Evolutionary conservation across 2,797 vertebrate genomes (phyloP), one percentile per base, ranked within the genome.

Genomic region (Lophius americanus): DNA sequence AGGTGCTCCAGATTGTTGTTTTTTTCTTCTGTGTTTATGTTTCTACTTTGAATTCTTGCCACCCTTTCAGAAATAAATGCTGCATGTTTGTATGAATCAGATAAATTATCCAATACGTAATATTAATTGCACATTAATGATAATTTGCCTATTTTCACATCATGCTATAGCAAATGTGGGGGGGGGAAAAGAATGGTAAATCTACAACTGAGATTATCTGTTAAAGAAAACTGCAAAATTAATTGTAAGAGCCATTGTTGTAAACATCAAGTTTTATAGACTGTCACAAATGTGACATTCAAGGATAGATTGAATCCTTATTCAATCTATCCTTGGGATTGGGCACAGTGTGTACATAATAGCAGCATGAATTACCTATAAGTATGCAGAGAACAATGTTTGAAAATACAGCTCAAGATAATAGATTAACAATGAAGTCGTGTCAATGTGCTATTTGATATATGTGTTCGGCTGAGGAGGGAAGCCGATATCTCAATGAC

Each of bases 1-100:
- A 92, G 94, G 94, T 94, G 68, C 54, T 68, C 60, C 0, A 74
- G 4, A 32, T 23, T 23, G 23, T 23, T 10, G 35, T 37, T 7
- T 12, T 9, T 2, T 58, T 46, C 41, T 13, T 46, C 41, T 38
- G 3, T 32, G 11, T 69, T 70, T 44, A 44, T 23, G 39, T 54
- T 13, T 7, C 0, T 64, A 51, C 55, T 81, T 74, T 67, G 64
- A 61, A 0, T 44, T 47, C 13, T 59, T 12, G 2, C 33, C 4
- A 36, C 4, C 10, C 2, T 56, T 46, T 52, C 6, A 8, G 57
- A 39, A 13, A 39, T 33, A 64, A 64, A 68, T 58, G 8, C 4
- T 64, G 53, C 67, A 44, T 67, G 53, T 35, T 37, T 35, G 41
- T 41, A 10, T 72, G 5, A 64, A 59, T 69, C 11, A 66, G 57